These are phyloP conservation scores for Salmo trutta DNA, from an alignment of 2,797 vertebrate species.

Conservation along the genomic window DNA sequence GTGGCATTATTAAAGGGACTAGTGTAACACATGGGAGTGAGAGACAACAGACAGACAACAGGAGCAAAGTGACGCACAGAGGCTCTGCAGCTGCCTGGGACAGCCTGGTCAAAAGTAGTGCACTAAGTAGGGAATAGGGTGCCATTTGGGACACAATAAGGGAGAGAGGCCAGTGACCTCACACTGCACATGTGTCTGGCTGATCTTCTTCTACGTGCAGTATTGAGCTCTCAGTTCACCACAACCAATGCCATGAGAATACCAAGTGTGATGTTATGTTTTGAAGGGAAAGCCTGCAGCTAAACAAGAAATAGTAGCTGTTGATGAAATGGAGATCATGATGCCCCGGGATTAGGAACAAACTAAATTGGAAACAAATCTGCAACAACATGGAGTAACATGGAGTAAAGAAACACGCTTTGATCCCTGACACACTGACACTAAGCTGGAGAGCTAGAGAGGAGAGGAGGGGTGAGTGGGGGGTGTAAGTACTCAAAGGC, in stretches of 20 bases:
- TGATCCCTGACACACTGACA: no score
- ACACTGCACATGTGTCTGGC: neutral
- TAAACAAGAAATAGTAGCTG: neutral
- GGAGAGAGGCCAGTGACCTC: neutral
- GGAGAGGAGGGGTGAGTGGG: neutral
- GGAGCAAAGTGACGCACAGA: neutral
- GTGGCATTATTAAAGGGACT: no score
- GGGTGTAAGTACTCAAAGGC: neutral
- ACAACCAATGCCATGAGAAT: neutral
- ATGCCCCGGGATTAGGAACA: neutral
- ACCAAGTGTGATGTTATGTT: neutral
- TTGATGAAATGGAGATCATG: neutral
- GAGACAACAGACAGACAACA: neutral
- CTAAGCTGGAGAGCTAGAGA: neutral
- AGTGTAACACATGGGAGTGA: neutral
- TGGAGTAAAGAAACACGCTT: neutral
- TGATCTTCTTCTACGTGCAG: neutral
- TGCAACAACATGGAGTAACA: neutral
- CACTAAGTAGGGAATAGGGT: neutral
- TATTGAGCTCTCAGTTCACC: neutral
- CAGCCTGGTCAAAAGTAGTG: neutral
- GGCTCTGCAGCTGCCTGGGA: neutral
- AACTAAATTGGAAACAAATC: neutral
- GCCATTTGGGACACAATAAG: neutral
- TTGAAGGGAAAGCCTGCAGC: neutral